Evolutionary conservation across 1,140 invertebrate genomes (phyloP).

Genomic region (Drosophila baimaii): DNA sequence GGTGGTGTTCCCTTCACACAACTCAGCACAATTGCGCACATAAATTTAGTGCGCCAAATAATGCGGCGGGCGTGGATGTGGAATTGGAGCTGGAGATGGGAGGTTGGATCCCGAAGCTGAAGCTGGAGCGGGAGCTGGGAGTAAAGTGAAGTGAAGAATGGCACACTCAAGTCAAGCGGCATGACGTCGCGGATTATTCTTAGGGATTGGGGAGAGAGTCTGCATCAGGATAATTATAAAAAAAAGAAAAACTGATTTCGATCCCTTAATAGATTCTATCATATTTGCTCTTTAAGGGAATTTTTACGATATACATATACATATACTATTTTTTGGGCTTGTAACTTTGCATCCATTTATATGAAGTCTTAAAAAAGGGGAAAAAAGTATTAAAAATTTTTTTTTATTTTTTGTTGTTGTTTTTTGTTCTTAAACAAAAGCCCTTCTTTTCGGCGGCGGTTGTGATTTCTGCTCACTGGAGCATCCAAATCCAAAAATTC

Average conservation of each 20-base stretch:
- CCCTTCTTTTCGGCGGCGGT: too few relatives aligned
- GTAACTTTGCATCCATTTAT: too few relatives aligned
- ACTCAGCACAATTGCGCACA: constrained; percentile 79
- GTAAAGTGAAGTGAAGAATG: constrained; percentile 59
- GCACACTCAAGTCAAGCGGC: constrained; percentile 56
- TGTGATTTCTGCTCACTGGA: too few relatives aligned
- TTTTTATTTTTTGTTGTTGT: too few relatives aligned
- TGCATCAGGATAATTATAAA: neutral
- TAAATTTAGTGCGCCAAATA: constrained; percentile 79
- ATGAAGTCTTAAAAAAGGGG: too few relatives aligned
- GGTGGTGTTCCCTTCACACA: constrained; percentile 51
- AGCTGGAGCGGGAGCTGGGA: neutral
- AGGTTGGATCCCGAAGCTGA: neutral
- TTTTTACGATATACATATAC: too few relatives aligned
- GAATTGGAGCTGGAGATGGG: neutral
- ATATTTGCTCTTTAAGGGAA: too few relatives aligned
- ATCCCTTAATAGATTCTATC: neutral
- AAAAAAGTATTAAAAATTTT: too few relatives aligned
- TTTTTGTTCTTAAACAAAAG: too few relatives aligned
- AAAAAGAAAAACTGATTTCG: neutral
- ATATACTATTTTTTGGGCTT: too few relatives aligned
- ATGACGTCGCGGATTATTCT: constrained; percentile 3
- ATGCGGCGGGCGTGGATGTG: constrained; percentile 49
- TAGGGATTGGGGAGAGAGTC: neutral
- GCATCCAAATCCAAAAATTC: too few relatives aligned